Base-by-base conservation (phyloP, 2,888 invertebrate species). In the Chloroclysta siterata region DNA sequence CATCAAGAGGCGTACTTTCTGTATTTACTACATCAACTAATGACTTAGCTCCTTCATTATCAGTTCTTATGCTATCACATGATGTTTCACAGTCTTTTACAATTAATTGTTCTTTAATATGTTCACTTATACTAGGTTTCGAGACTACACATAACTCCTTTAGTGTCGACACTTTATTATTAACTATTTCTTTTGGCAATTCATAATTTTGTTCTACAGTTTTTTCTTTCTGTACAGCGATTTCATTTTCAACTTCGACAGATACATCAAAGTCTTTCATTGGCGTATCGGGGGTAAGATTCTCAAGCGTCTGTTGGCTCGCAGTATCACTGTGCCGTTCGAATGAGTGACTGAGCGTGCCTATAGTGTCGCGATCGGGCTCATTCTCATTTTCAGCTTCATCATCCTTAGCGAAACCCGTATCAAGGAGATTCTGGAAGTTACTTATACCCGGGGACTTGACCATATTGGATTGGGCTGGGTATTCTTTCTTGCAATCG, bases 361-460 rank as follows among this genome's bases (percentile, higher is more conserved):
- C 92, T 7, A 90, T 75, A 15, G 91, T 89, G 58, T 90, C 91
- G 2, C 87, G 82, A 60, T 93, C 92, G 5, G 74, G 77, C 4
- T 90, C 90, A 47, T 89, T 88, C 0, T 88, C 88, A 5, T 75
- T 68, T 52, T 82, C 82, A 47, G 70, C 75, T 5, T 79, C 78
- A 1, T 82, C 80, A 0, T 77, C 72, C 13, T 77, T 80, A 0
- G 81, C 80, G 47, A 85, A 85, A 51, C 87, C 88, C 53, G 85
- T 73, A 53, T 85, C 88, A 14, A 91, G 70, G 75, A 92, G 78
- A 63, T 84, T 90, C 72, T 92, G 91, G 77, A 93, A 93, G 66
- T 93, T 90, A 10, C 77, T 89, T 29, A 93, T 93, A 41, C 92
- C 92, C 0, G 92, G 93, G 0, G 92, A 92, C 64, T 93, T 93